Conservation (phyloP, 2,113 vertebrate genomes). For the Planiliza haematocheilus region DNA sequence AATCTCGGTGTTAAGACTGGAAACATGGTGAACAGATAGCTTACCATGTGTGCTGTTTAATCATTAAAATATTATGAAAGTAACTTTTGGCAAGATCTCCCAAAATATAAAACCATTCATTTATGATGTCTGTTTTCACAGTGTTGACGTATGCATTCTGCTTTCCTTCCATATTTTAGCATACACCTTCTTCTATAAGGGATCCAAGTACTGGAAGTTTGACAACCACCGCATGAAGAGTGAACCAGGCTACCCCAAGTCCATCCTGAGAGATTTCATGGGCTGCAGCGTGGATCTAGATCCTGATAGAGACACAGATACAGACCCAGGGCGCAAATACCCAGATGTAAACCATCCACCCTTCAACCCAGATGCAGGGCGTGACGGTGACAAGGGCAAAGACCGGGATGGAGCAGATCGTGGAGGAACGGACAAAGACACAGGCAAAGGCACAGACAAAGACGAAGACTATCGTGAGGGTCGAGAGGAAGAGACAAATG, state of each 20-base stretch:
- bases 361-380: constrained; percentile 85
- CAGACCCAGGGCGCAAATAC: constrained; percentile 77
- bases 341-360: constrained; percentile 87
- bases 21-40: too few species aligned
- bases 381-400: constrained; percentile 69
- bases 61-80: too few species aligned
- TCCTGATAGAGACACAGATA: constrained; percentile 74
- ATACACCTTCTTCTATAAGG: constrained; percentile 96
- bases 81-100: neutral
- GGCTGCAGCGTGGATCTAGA: constrained; percentile 89
- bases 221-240: constrained; percentile 96
- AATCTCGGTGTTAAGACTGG: too few species aligned
- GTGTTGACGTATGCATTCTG: constrained; percentile 1
- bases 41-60: too few species aligned
- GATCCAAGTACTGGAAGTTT: constrained; percentile 98
- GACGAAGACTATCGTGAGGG: constrained; percentile 71
- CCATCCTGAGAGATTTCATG: constrained; percentile 96
- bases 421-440: constrained; percentile 54
- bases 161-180: constrained; percentile 75
- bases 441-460: constrained; percentile 54
- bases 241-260: constrained; percentile 96
- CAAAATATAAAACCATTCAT: too few species aligned
- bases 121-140: neutral
- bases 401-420: constrained; percentile 44
- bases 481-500: constrained; percentile 82